Base-by-base conservation (phyloP, 2,113 vertebrate genomes). In the Perccottus glenii region DNA sequence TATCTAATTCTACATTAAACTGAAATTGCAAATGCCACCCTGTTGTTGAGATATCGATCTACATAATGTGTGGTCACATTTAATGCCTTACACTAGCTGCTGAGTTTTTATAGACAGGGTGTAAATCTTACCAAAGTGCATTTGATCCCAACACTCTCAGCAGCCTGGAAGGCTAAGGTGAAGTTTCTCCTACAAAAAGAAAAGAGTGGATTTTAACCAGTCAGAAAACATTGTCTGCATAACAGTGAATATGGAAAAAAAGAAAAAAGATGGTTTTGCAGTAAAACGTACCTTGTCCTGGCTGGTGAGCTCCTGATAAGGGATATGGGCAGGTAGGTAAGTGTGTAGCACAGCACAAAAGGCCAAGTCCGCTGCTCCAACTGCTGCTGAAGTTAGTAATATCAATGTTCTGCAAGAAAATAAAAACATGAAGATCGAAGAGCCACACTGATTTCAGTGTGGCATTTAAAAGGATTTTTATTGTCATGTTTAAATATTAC, bases 351-450 rank as follows among this genome's bases (percentile, higher is more conserved):
- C 88, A 0, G 97, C 96, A 11, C 97, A 99, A 90, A 99, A 99
- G 48, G 96, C 97, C 73, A 99, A 85, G 10, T n/a, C 96, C 97
- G 1, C 98, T 96, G 0, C 98, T 99, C 97, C 97, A 99, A 87
- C 97, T 99, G 88, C 96, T 99, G 93, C 96, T 98, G 91, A 98
- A 99, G 90, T 99, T 99, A 8, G 97, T 99, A 74, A 99, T 98
- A 73, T 99, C 97, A 0, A 99, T 99, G 80, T 98, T 99, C 96
- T 99, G 80, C 19, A 16, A 71, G 73, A 56, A 63, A 40, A 56
- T 3, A 56, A 9, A 40, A 8, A 38, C 6, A 43, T 43, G 42
- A 43, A 43, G 10, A 43, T 11, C 3, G 19, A 10, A 52, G 11
- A 40, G 2, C 38, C 38, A 40, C 5, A 40, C 5, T 40, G 38